Percentiles rank a stretch among this genome's conserved stretches.
Conservation (phyloP, 2,888 invertebrate species). For the Heliconius ethilla region DNA sequence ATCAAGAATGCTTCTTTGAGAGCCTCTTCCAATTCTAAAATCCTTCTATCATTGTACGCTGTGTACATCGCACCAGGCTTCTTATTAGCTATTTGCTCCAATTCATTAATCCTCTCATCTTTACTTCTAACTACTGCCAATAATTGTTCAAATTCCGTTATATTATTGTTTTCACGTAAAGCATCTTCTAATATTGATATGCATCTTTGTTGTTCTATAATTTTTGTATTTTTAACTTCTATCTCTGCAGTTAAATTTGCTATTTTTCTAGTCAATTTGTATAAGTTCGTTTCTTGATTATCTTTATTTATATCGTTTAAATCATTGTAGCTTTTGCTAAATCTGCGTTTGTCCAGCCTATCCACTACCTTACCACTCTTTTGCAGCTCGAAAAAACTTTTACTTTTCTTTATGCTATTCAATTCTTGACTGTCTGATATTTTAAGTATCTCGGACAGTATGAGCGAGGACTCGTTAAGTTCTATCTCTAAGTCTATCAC, state of each 20-base stretch:
- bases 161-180: constrained; percentile 80
- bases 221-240: constrained; percentile 77
- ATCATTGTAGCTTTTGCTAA: constrained; percentile 74
- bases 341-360: constrained; percentile 79
- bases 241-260: constrained; percentile 74
- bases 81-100: constrained; percentile 86
- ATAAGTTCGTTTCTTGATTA: constrained; percentile 57
- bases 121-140: constrained; percentile 82
- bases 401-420: constrained; percentile 68
- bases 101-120: constrained; percentile 87
- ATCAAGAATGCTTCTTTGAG: constrained; percentile 89
- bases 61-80: constrained; percentile 59
- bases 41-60: constrained; percentile 80
- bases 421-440: constrained; percentile 71
- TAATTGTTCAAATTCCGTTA: constrained; percentile 82
- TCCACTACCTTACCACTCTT: constrained; percentile 83
- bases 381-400: constrained; percentile 76
- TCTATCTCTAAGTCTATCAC: constrained; percentile 79
- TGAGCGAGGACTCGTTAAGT: constrained; percentile 78
- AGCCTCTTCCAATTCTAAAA: constrained; percentile 90
- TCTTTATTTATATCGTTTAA: constrained; percentile 57
- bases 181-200: constrained; percentile 80
- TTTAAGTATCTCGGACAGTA: constrained; percentile 76
- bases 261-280: constrained; percentile 70
- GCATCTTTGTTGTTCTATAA: constrained; percentile 80